A percentile compares a stretch with the other conserved stretches of the same genome.
phyloP scores from a whole-genome alignment of 2,888 invertebrate species.

The Teleiodes luculella region DNA sequence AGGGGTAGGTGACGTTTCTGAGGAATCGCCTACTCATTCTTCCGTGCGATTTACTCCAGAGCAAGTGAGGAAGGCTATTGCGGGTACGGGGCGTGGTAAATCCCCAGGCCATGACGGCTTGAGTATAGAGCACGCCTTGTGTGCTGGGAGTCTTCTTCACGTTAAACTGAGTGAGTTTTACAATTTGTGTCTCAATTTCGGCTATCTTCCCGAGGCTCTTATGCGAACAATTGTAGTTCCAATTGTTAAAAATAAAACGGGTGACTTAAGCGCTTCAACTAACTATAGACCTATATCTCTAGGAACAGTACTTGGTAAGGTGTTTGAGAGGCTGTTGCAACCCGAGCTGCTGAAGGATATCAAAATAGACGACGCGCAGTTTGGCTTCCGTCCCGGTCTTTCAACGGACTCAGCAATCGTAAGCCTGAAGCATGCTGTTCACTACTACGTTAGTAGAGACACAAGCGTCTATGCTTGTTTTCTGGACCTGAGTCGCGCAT shows the following conservation, averaged over 20 bases:
- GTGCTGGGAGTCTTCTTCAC: neutral
- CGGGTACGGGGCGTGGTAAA: neutral
- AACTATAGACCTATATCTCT: constrained; percentile 9
- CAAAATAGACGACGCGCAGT: constrained; percentile 15
- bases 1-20: neutral
- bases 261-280: neutral
- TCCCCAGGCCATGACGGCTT: constrained; percentile 1
- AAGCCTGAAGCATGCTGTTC: too few relatives aligned
- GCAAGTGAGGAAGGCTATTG: neutral
- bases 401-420: too few relatives aligned
- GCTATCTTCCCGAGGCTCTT: neutral
- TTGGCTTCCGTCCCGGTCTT: constrained; percentile 23
- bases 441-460: too few relatives aligned
- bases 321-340: neutral
- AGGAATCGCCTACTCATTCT: neutral
- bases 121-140: neutral
- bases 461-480: too few relatives aligned
- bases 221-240: constrained; percentile 1
- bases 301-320: neutral
- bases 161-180: neutral
- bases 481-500: too few relatives aligned
- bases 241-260: too few relatives aligned
- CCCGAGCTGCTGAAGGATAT: neutral
- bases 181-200: neutral
- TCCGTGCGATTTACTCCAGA: neutral